Conservation (phyloP, 2,113 vertebrate genomes). For the Zosterops japonicus region DNA sequence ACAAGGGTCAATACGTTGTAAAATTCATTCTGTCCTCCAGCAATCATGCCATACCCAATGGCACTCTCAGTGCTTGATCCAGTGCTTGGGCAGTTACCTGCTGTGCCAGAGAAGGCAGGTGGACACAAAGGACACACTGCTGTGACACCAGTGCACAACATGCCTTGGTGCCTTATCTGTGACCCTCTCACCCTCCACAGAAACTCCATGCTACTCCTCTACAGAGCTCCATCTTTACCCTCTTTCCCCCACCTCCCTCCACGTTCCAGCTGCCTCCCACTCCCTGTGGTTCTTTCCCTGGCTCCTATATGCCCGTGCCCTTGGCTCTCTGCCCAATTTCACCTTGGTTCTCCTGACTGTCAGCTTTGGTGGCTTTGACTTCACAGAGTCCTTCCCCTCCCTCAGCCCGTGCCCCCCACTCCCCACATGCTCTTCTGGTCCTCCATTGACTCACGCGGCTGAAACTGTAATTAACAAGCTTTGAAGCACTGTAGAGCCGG, state of each 20-base stretch:
- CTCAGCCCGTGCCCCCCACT: neutral
- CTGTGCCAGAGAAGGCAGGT: neutral
- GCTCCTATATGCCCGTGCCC: fast-evolving
- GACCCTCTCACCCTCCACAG: fast-evolving
- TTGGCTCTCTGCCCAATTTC: neutral
- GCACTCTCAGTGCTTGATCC: fast-evolving
- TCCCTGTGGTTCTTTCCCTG: neutral
- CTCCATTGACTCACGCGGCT: neutral
- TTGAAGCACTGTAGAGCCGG: conserved; percentile 33
- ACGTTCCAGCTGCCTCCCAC: neutral
- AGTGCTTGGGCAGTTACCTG: too few relatives aligned
- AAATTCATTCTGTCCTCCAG: neutral
- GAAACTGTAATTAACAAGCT: conserved; percentile 56
- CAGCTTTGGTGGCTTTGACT: neutral
- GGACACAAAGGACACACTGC: fast-evolving
- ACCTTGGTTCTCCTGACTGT: neutral
- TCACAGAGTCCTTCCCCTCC: neutral
- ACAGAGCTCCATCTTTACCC: too few relatives aligned
- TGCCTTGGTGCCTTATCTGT: neutral
- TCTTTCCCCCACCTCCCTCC: neutral
- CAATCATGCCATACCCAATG: neutral
- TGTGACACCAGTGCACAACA: fast-evolving
- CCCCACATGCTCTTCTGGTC: neutral
- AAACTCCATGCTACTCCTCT: fast-evolving
- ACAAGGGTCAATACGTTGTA: neutral